Base-by-base conservation (phyloP, 1,140 invertebrate species). In the Caligus rogercresseyi region DNA sequence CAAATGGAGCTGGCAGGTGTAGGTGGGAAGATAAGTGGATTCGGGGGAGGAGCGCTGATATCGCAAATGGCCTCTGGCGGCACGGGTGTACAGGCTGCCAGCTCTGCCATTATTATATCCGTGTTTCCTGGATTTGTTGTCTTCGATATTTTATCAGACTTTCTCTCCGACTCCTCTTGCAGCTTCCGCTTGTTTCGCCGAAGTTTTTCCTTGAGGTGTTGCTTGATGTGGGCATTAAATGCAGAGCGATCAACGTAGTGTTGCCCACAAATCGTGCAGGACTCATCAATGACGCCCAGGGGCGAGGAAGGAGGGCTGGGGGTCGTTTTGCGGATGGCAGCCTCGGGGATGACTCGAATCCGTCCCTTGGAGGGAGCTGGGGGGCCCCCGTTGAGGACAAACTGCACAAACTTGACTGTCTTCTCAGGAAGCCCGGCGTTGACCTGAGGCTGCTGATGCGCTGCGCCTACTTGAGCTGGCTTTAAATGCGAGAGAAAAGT, bases 181-280 rank as follows among this genome's bases (percentile, higher is more conserved):
- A 19, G 53, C 16, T 16, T 23, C 53, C n/a, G 4, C 16, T 19
- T 16, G n/a, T 54, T 23, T 23, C 53, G n/a, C 11, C 53, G 53
- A 18, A 60, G 57, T 31, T 60, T 60, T 25, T 60, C 57, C 25
- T 60, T 60, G 2, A 60, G 21, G n/a, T 60, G 57, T 3, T 14
- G 16, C 16, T 43, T 25, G 11, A 60, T 60, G 26, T 60, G 57
- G 23, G 26, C 24, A n/a, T 60, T 60, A 19, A 60, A 60, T 11
- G 57, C 57, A 18, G 26, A 18, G 21, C 57, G 23, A 43, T 60
- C 57, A 1, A n/a, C n/a, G 24, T 26, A 60, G 18, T 31, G 21
- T 11, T 26, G 24, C n/a, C 57, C 57, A 25, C 57, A 60, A 18
- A 60, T 26, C 11, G 57, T 60, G 26, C 57, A 60, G 7, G 24